Evolutionary conservation across 2,113 vertebrate genomes (phyloP).

Genomic region (Athene cunicularia): DNA sequence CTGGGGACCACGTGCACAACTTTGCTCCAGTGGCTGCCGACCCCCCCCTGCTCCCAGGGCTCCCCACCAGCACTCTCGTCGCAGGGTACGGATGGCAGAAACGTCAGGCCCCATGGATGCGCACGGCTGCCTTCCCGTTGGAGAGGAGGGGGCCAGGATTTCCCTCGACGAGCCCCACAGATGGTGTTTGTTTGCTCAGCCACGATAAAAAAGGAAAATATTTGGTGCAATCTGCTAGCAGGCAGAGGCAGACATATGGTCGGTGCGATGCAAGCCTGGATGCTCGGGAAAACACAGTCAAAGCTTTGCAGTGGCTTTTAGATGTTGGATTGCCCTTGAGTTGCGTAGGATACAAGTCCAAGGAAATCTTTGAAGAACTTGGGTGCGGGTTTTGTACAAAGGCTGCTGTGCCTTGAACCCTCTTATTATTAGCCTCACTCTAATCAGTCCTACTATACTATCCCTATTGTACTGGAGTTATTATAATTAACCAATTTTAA

Average conservation of each 20-base stretch:
- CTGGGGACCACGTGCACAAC: rapidly evolving
- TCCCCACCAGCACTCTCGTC: background rate
- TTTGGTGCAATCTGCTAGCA: constrained; percentile 63
- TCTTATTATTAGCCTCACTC: background rate
- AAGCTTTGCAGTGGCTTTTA: background rate
- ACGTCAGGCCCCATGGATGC: rapidly evolving
- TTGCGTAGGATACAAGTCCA: background rate
- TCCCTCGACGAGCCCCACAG: background rate
- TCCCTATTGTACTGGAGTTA: background rate
- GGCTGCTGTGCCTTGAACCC: background rate
- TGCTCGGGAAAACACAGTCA: background rate
- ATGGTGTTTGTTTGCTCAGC: constrained; percentile 70
- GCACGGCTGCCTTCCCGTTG: background rate
- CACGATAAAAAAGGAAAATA: constrained; percentile 47
- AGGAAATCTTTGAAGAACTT: background rate
- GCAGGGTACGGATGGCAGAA: background rate
- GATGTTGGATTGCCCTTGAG: background rate
- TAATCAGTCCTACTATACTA: background rate
- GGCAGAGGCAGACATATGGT: constrained; percentile 62
- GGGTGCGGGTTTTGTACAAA: background rate
- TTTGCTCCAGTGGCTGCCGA: background rate
- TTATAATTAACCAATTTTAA: background rate
- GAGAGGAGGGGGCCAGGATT: background rate
- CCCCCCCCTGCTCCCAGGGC: background rate
- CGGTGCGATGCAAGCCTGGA: background rate